These are phyloP conservation scores for Peromyscus californicus DNA, from an alignment of 2,113 vertebrate genomes.

Conservation along the genomic window DNA sequence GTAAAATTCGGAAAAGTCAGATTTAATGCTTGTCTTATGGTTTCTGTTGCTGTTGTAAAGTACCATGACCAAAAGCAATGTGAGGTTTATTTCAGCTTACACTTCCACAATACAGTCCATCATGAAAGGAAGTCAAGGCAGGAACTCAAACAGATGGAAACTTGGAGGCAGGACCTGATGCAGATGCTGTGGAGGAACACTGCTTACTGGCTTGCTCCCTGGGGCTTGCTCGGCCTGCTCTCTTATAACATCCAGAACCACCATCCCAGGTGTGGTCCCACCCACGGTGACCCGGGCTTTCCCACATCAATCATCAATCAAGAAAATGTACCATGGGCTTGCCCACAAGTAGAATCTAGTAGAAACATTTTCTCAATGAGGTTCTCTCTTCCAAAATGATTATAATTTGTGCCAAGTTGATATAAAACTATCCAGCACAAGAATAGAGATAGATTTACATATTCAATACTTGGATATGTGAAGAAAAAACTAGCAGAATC, in stretches of 20 bases:
- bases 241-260: neutral
- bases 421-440: neutral
- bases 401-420: neutral
- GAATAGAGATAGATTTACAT: neutral
- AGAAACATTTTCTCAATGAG: neutral
- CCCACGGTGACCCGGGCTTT: neutral
- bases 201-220: neutral
- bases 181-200: neutral
- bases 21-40: neutral
- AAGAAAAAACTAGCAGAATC: slow-evolving; percentile 11
- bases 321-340: neutral
- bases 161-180: neutral
- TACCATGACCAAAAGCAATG: neutral
- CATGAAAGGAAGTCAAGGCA: neutral
- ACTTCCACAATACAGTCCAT: neutral
- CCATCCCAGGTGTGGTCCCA: neutral
- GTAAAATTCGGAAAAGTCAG: slow-evolving; percentile 27
- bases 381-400: neutral
- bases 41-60: neutral
- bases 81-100: neutral
- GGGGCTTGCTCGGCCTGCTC: neutral
- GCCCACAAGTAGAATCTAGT: neutral
- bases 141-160: neutral
- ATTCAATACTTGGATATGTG: neutral
- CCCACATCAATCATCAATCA: neutral